Percentiles rank a stretch among this genome's conserved stretches.
phyloP scores from a whole-genome alignment of 2,113 vertebrate species.

The Tapirus terrestris region DNA sequence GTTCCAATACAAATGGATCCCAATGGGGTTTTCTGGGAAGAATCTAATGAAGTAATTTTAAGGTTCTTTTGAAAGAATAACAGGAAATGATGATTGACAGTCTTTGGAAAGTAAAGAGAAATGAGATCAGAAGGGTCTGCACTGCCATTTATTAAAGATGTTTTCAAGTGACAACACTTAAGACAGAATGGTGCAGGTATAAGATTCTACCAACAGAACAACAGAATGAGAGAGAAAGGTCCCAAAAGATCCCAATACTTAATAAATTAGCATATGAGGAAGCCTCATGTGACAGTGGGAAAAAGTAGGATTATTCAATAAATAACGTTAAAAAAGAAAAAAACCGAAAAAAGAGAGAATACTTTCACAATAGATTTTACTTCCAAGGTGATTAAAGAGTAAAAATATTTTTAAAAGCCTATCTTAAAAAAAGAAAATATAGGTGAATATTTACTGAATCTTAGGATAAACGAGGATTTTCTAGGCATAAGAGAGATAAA shows the following conservation, averaged over 20 bases:
- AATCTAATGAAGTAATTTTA: conserved; percentile 21
- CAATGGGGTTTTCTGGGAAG: background rate
- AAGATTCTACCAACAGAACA: background rate
- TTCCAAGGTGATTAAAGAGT: background rate
- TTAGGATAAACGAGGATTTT: conserved; percentile 2
- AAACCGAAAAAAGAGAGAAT: background rate
- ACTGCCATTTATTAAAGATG: background rate
- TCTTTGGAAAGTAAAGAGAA: conserved; percentile 1
- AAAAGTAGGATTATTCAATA: conserved; percentile 28
- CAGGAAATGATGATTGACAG: conserved; percentile 5
- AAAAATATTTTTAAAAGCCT: background rate
- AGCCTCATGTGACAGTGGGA: background rate
- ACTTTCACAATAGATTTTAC: background rate
- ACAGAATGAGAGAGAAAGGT: background rate
- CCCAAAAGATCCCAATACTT: background rate
- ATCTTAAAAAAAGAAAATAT: background rate
- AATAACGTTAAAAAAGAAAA: background rate
- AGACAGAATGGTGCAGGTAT: background rate
- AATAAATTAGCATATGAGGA: background rate
- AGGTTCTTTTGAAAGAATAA: conserved; percentile 45
- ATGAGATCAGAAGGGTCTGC: background rate
- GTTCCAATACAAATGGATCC: background rate
- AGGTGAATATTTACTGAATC: background rate
- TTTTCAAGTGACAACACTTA: background rate
- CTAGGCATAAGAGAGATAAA: background rate